Evolutionary conservation across 2,113 vertebrate genomes (phyloP).

Genomic region (Sinocyclocheilus maitianheensis): DNA sequence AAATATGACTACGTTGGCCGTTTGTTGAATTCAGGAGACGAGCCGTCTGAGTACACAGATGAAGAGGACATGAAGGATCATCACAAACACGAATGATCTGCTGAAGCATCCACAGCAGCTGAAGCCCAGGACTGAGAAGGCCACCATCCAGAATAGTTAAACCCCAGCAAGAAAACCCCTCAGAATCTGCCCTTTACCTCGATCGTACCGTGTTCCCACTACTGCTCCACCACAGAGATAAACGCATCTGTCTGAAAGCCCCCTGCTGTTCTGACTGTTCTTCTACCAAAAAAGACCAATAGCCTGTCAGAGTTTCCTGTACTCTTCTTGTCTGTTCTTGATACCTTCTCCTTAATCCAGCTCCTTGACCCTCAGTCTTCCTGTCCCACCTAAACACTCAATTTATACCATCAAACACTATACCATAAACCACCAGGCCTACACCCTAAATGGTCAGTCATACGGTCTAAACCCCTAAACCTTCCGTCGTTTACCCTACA

Average conservation of each 20-base stretch:
- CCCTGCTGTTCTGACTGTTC: slow-evolving; percentile 25
- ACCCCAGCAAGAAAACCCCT: slow-evolving; percentile 34
- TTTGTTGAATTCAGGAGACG: slow-evolving; percentile 96
- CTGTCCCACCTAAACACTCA: neutral
- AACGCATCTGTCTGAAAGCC: slow-evolving; percentile 14
- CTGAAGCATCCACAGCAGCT: slow-evolving; percentile 76
- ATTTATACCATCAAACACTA: neutral
- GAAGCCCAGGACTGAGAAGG: slow-evolving; percentile 89
- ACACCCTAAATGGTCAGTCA: neutral
- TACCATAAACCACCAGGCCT: neutral
- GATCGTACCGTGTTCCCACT: neutral
- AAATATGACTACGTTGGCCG: slow-evolving; percentile 99
- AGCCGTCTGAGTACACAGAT: slow-evolving; percentile 98
- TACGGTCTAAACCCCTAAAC: slow-evolving; percentile 8
- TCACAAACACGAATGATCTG: slow-evolving; percentile 94
- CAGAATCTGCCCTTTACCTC: slow-evolving; percentile 50
- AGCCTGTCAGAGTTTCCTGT: slow-evolving; percentile 32
- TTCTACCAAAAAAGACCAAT: slow-evolving; percentile 23
- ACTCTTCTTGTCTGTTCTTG: neutral
- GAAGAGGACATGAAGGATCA: slow-evolving; percentile 99
- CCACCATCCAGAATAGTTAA: slow-evolving; percentile 72
- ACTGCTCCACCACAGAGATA: slow-evolving; percentile 19
- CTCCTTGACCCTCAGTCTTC: neutral
- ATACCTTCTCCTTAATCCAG: neutral
- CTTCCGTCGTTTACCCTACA: slow-evolving; percentile 71